Base-by-base conservation (phyloP, 2,888 invertebrate species). In the Chalcosyrphus nemorum region DNA sequence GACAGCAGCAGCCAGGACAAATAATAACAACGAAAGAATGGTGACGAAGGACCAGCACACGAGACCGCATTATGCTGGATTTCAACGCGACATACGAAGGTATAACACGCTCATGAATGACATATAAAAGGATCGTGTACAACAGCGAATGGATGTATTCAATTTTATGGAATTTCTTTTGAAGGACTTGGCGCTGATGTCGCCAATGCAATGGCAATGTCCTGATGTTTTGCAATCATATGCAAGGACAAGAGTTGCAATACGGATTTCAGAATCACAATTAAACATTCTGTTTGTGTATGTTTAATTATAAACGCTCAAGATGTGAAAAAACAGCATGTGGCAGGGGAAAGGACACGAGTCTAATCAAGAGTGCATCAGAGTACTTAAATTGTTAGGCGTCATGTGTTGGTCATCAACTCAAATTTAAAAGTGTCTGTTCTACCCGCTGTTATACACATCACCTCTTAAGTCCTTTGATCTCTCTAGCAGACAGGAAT, bases 21-120 rank as follows among this genome's bases (percentile, higher is more conserved):
- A 50, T 52, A 66, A 66, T 66, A 52, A 52, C 35, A 52, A 24
- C n/a, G 15, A 11, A 50, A 35, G 15, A 38, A 50, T 65, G 52
- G 38, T 15, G 24, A 52, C 65, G 13, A 13, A 9, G 35, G n/a
- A 35, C 13, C 13, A n/a, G n/a, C n/a, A n/a, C n/a, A 15, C 7
- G 6, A 24, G 6, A 24, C 50, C 63, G 50, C 17, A 17, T 32
- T 45, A 45, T 32, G 45, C 1, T 2, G 59, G 3, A 24, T 21
- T 24, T 32, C 29, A 52, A 27, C 27, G 15, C 27, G 15, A 15
- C 13, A 24, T 24, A 6, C n/a, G 27, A 11, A 27, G n/a, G 35
- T 17, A 56, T 17, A 11, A n/a, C 11, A 54, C 38, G 13, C n/a
- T 38, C 24, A 17, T 32, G 19, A 17, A 17, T n/a, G n/a, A 19